phyloP scores from a whole-genome alignment of 2,113 vertebrate genomes.

The Salvelinus namaycush region DNA sequence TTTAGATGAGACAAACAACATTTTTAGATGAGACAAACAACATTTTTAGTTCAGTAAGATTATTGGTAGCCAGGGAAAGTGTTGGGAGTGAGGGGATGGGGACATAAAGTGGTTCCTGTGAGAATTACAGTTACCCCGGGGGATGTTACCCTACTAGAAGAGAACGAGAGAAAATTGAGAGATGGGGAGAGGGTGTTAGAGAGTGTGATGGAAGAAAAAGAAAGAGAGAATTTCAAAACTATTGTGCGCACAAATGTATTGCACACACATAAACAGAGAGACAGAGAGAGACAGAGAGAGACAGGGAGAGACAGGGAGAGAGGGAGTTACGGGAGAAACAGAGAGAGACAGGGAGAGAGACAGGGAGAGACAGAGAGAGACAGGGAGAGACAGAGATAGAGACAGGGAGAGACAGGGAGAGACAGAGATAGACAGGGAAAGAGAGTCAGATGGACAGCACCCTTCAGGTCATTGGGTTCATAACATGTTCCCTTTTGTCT shows the following conservation, averaged over 20 bases:
- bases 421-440: neutral
- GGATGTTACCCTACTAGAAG: conserved; percentile 22
- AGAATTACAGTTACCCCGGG: too few relatives aligned
- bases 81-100: too few relatives aligned
- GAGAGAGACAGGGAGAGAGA: too few relatives aligned
- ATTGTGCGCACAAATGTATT: too few relatives aligned
- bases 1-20: too few relatives aligned
- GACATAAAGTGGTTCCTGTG: too few relatives aligned
- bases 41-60: too few relatives aligned
- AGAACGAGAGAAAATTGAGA: neutral
- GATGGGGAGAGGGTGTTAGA: neutral
- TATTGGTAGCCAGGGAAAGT: too few relatives aligned
- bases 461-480: conserved; percentile 36
- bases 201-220: conserved; percentile 6
- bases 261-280: neutral
- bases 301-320: neutral
- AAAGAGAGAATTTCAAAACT: too few relatives aligned
- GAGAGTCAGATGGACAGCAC: neutral
- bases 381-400: neutral
- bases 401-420: conserved; percentile 29
- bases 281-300: conserved; percentile 7
- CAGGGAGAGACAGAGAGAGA: too few relatives aligned
- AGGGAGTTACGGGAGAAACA: too few relatives aligned
- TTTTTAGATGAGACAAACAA: too few relatives aligned
- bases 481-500: conserved; percentile 3